Evolutionary conservation across 2,113 vertebrate genomes (phyloP).

Genomic region (Regulus satrapa): DNA sequence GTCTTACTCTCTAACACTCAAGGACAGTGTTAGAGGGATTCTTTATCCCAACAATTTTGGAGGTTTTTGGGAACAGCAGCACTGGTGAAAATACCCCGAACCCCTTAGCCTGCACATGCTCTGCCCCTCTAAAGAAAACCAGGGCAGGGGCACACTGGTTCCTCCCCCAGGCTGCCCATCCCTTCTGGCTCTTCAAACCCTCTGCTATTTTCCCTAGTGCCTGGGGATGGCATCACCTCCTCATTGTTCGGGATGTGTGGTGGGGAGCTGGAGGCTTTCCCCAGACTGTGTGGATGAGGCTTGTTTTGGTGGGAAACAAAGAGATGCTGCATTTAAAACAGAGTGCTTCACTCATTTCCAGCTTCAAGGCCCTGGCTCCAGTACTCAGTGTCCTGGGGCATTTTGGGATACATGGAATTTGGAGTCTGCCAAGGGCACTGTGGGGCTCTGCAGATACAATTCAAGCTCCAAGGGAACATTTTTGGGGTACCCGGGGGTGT

Average conservation of each 20-base stretch:
- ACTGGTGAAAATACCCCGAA: not conserved
- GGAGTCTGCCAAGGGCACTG: too few species aligned
- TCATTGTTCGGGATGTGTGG: not conserved
- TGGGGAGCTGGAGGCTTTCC: not conserved
- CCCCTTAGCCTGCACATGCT: accelerated
- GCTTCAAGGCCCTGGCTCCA: not conserved
- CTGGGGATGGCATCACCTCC: conserved; percentile 37
- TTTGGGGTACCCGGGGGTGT: not conserved
- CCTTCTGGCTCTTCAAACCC: not conserved
- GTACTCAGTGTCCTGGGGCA: not conserved
- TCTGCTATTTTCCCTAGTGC: not conserved
- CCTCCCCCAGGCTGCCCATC: not conserved
- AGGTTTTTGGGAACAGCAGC: not conserved
- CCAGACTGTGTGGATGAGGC: not conserved
- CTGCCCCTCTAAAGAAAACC: not conserved
- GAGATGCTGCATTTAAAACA: not conserved
- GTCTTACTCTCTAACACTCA: not conserved
- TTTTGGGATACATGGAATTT: not conserved
- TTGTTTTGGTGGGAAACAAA: not conserved
- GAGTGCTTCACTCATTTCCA: not conserved
- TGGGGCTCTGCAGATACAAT: not conserved
- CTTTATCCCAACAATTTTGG: not conserved
- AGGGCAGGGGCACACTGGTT: not conserved
- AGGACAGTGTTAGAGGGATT: not conserved
- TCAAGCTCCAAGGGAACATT: not conserved